Percentiles rank a stretch among this genome's conserved stretches.
These are phyloP conservation scores for Siniperca scherzeri DNA, from an alignment of 2,797 vertebrate genomes.

Conservation along the genomic window DNA sequence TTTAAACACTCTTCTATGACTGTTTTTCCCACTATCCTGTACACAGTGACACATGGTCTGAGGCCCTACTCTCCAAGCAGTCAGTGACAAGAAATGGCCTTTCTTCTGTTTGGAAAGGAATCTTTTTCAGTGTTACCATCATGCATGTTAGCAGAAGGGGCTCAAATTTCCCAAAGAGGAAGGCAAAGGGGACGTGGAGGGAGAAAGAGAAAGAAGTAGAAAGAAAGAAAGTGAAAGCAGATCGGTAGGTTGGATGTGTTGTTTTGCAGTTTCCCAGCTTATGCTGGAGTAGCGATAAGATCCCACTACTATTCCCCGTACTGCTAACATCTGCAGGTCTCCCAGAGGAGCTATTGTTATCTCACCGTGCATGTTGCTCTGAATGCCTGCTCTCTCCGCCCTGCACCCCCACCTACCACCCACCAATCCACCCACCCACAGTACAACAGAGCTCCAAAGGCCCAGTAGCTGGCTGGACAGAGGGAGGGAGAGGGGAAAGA, in stretches of 20 bases:
- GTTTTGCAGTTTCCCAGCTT: slow-evolving; percentile 68
- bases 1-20: background rate
- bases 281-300: slow-evolving; percentile 66
- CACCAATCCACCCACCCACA: slow-evolving; percentile 74
- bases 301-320: slow-evolving; percentile 69
- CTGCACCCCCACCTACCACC: slow-evolving; percentile 76
- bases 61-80: slow-evolving; percentile 1
- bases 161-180: slow-evolving; percentile 50
- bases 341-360: slow-evolving; percentile 88
- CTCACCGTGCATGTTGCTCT: slow-evolving; percentile 81
- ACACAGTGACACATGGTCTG: slow-evolving; percentile 21
- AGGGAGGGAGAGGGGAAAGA: slow-evolving; percentile 51
- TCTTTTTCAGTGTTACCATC: slow-evolving; percentile 50
- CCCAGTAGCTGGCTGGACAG: slow-evolving; percentile 77
- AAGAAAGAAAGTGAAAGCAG: slow-evolving; percentile 42
- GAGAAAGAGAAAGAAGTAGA: slow-evolving; percentile 32
- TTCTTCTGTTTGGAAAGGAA: slow-evolving; percentile 46
- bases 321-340: slow-evolving; percentile 84
- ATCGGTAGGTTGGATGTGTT: slow-evolving; percentile 59
- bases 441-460: slow-evolving; percentile 83
- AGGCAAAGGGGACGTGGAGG: background rate
- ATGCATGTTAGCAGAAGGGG: slow-evolving; percentile 45
- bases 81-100: slow-evolving; percentile 42
- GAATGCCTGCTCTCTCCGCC: slow-evolving; percentile 80
- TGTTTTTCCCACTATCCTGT: slow-evolving; percentile 3